Conservation (phyloP, 1,140 invertebrate species). For the Aricia agestis region DNA sequence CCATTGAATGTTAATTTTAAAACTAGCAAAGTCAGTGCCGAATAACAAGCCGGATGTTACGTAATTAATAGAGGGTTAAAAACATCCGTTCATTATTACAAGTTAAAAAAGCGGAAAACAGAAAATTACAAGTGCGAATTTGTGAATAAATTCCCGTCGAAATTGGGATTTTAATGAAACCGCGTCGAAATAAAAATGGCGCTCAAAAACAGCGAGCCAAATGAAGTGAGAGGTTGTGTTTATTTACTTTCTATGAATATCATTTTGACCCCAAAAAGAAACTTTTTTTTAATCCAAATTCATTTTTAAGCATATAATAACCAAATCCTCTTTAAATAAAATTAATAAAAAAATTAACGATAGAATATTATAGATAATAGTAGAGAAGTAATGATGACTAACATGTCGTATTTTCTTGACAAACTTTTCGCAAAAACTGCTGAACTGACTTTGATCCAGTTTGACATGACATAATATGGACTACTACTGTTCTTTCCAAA, state of each 20-base stretch:
- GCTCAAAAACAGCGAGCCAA: not conserved
- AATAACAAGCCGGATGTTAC: not conserved
- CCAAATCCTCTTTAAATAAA: too few relatives aligned
- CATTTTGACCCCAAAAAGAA: not conserved
- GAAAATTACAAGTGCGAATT: not conserved
- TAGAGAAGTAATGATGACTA: too few relatives aligned
- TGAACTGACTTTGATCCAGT: too few relatives aligned
- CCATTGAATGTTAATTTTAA: not conserved
- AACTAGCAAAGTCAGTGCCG: not conserved
- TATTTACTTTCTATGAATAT: not conserved
- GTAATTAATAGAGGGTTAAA: not conserved
- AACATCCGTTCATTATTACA: not conserved
- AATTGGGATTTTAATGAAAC: constrained; percentile 3
- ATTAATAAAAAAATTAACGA: too few relatives aligned
- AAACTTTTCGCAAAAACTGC: too few relatives aligned
- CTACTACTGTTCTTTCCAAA: too few relatives aligned
- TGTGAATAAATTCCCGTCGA: not conserved
- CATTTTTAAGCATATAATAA: too few relatives aligned
- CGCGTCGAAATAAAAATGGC: not conserved
- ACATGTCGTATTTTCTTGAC: too few relatives aligned
- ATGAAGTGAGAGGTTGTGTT: not conserved
- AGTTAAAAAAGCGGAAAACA: constrained; percentile 1
- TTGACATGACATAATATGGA: too few relatives aligned
- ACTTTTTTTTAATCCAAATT: too few relatives aligned
- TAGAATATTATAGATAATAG: too few relatives aligned